Conservation (phyloP, 2,888 invertebrate genomes). For the Polydrusus tereticollis region DNA sequence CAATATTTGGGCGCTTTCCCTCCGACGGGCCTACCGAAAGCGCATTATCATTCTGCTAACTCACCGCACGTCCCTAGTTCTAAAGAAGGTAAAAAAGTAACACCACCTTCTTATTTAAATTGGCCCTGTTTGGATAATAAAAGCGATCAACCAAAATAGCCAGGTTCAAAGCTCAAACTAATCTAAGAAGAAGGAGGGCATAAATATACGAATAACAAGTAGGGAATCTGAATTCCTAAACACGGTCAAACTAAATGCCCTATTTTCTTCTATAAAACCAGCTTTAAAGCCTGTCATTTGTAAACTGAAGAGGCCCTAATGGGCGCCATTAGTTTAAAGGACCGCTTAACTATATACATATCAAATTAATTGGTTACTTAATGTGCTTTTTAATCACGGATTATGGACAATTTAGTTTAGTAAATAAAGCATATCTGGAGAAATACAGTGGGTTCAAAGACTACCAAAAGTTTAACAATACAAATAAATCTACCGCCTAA, state of each 20-base stretch:
- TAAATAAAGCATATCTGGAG: background rate
- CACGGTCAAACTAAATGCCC: constrained; percentile 14
- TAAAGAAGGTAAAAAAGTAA: background rate
- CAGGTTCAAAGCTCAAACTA: constrained; percentile 22
- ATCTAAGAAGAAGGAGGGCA: constrained; percentile 26
- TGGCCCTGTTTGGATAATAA: background rate
- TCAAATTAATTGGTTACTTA: background rate
- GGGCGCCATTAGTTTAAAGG: background rate
- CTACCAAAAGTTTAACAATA: too few relatives aligned
- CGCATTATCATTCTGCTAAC: too few relatives aligned
- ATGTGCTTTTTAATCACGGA: background rate
- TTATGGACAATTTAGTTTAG: background rate
- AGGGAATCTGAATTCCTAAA: constrained; percentile 36
- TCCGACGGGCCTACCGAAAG: too few relatives aligned
- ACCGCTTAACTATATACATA: constrained; percentile 1
- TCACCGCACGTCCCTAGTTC: background rate
- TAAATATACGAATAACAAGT: constrained; percentile 42
- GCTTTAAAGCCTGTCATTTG: constrained; percentile 13
- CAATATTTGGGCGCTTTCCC: too few relatives aligned
- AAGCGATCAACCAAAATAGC: background rate
- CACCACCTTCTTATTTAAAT: background rate
- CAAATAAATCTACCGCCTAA: too few relatives aligned
- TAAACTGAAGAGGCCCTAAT: constrained; percentile 1
- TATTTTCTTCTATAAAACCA: constrained; percentile 31
- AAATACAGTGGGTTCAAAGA: too few relatives aligned